Percentiles rank a stretch among this genome's conserved stretches.
Conservation (phyloP, 2,797 vertebrate species). For the Botia almorhae region DNA sequence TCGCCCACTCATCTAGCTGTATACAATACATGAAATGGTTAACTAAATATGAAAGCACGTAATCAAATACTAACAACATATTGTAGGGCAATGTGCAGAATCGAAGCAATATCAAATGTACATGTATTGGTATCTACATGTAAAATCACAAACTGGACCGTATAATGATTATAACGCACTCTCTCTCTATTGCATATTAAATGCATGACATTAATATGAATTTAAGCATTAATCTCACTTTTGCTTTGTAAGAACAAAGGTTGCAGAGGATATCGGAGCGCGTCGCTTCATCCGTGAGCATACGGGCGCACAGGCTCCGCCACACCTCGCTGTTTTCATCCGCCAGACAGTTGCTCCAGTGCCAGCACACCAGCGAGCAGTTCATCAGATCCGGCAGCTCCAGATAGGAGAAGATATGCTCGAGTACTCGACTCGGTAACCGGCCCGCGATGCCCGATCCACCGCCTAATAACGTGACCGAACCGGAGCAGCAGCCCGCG, state of each 20-base stretch:
- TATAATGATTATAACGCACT: background rate
- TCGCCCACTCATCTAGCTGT: background rate
- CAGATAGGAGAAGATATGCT: slow-evolving; percentile 93
- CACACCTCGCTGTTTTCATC: slow-evolving; percentile 99
- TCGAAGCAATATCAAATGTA: too few species aligned
- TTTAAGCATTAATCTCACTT: slow-evolving; percentile 73
- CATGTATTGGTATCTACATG: background rate
- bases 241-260: slow-evolving; percentile 90
- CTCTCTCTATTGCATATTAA: background rate
- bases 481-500: slow-evolving; percentile 72
- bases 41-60: background rate
- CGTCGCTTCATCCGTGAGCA: slow-evolving; percentile 89
- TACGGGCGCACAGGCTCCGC: slow-evolving; percentile 88
- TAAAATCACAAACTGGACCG: background rate
- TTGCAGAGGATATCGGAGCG: slow-evolving; percentile 97
- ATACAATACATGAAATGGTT: background rate
- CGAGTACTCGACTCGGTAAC: slow-evolving; percentile 89
- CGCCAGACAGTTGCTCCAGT: slow-evolving; percentile 90
- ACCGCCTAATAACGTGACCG: slow-evolving; percentile 49
- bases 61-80: background rate
- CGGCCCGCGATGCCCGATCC: slow-evolving; percentile 79
- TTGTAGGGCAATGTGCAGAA: background rate
- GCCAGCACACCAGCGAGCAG: slow-evolving; percentile 91
- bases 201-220: too few species aligned
- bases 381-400: slow-evolving; percentile 88